Base-by-base conservation (phyloP, 1,140 invertebrate genomes). In the Ceratoteleas bidentatus region DNA sequence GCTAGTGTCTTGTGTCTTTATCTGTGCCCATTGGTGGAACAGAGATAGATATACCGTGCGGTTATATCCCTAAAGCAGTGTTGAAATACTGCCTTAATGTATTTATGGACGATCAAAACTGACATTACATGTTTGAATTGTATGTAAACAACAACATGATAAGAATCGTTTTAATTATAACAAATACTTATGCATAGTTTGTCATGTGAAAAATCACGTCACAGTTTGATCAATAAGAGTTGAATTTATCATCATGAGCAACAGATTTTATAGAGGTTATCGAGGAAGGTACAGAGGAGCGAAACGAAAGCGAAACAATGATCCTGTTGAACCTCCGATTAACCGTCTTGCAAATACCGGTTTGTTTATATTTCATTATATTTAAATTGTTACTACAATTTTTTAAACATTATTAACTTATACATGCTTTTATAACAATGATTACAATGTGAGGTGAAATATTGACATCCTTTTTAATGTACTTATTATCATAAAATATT, bases 251-350 rank as follows among this genome's bases (percentile, higher is more conserved):
- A 6, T 34, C 6, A 61, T 61, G 58, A 61, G 62, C 14, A 33
- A 65, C 16, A 24, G 50, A 45, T 65, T 65, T 65, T 43, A 53
- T 50, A 64, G 47, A 64, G 49, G 61, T 64, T 64, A 64, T 53
- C 11, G 61, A 64, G 61, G 47, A 36, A 8, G 58, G 15, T 61
- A 49, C 9, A 49, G 32, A 61, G 58, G 43, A 50, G 0, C 7
- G 3, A 61, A 61, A 50, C 47, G 58, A 61, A 61, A 61, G 36
- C 43, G 58, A 36, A 50, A 61, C 16, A 61, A 32, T 45, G 6
- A n/a, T 47, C 40, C 57, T 32, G 43, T 61, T 8, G 13, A 61
- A 13, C 11, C 47, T 13, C 13, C 0, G 10, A 14, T 5, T 7
- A 49, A 43, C n/a, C 6, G 0, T 10, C 6, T 6, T 14, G 47